These are phyloP conservation scores for Cryptomyrus ogoouensis DNA, from an alignment of 2,113 vertebrate species.

Conservation along the genomic window DNA sequence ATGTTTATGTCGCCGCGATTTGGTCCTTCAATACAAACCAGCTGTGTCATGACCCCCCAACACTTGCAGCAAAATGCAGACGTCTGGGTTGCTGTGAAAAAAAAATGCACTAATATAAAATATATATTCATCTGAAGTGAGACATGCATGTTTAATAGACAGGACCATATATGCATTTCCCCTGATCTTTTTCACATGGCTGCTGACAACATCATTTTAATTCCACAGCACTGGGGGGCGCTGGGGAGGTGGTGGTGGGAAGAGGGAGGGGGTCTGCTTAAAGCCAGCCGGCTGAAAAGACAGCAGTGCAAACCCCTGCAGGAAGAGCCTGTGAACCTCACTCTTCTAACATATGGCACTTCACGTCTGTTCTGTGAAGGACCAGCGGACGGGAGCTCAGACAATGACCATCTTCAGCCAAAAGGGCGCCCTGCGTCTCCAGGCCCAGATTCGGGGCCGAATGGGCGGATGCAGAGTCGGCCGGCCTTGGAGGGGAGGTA, in stretches of 20 bases:
- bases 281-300: slow-evolving; percentile 1
- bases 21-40: background rate
- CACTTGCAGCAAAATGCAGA: background rate
- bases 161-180: background rate
- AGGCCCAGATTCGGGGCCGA: slow-evolving; percentile 20
- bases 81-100: background rate
- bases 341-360: background rate
- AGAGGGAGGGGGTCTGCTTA: background rate
- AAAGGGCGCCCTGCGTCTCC: background rate
- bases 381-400: slow-evolving; percentile 16
- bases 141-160: background rate
- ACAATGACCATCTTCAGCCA: slow-evolving; percentile 8
- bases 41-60: background rate
- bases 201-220: background rate
- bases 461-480: slow-evolving; percentile 30
- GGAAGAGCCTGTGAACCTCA: background rate
- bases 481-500: slow-evolving; percentile 46
- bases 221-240: background rate
- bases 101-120: background rate
- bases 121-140: background rate
- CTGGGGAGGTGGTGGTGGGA: background rate
- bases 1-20: background rate
- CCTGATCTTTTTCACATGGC: background rate
- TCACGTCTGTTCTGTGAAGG: slow-evolving; percentile 16
- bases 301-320: background rate